A percentile compares a stretch with the other conserved stretches of the same genome.
phyloP scores from a whole-genome alignment of 2,888 invertebrate genomes.

The Philaethria dido region DNA sequence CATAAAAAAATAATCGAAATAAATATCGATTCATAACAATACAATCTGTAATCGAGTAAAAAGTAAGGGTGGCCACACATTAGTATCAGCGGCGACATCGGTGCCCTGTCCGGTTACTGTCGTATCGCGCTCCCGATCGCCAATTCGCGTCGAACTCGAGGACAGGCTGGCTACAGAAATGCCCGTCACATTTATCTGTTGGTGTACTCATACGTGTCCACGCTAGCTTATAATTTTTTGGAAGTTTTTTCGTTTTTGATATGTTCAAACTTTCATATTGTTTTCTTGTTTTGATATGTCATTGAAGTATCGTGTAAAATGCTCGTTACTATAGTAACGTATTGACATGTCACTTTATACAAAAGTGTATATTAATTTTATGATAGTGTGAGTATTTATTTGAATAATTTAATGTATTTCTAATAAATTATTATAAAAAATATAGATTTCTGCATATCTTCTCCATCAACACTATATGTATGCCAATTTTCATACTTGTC shows the following conservation, averaged over 20 bases:
- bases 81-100: conserved; percentile 64
- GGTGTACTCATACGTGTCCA: conserved; percentile 29
- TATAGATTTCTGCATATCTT: no score
- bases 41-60: conserved; percentile 77
- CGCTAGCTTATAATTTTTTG: conserved; percentile 22
- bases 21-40: conserved; percentile 81
- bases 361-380: no score
- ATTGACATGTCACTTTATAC: no score
- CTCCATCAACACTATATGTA: no score
- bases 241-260: conserved; percentile 4
- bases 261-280: neutral
- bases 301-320: no score
- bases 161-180: conserved; percentile 60
- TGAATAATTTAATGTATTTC: no score
- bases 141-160: conserved; percentile 58
- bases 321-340: no score
- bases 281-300: neutral
- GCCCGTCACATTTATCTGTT: conserved; percentile 61
- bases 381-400: no score
- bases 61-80: conserved; percentile 75
- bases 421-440: no score
- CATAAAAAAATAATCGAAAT: conserved; percentile 65
- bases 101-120: conserved; percentile 70
- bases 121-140: conserved; percentile 67
- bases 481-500: no score